Evolutionary conservation across 2,797 vertebrate species (phyloP).

Genomic region (Menidia menidia): DNA sequence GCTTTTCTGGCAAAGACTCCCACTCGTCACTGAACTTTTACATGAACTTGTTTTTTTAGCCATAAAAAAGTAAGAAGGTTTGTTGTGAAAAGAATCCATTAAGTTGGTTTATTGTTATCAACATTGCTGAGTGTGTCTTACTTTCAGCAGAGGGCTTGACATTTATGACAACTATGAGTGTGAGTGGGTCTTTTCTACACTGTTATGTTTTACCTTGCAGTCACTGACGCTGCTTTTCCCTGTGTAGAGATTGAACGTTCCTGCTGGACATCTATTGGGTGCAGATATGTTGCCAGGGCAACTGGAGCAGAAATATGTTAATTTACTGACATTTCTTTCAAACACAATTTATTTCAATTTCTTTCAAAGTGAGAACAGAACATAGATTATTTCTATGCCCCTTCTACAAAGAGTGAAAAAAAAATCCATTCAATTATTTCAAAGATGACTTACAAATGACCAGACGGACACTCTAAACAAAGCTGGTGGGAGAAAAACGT

Average conservation of each 20-base stretch:
- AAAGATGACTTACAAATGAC: conserved; percentile 86
- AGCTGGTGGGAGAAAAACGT: conserved; percentile 78
- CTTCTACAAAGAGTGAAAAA: background rate
- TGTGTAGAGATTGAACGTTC: conserved; percentile 82
- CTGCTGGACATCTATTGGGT: conserved; percentile 80
- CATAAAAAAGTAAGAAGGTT: too few species aligned
- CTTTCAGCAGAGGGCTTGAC: background rate
- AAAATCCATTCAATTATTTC: background rate
- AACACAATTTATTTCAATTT: background rate
- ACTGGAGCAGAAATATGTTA: conserved; percentile 64
- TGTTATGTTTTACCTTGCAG: conserved; percentile 82
- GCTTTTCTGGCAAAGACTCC: too few species aligned
- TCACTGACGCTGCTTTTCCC: conserved; percentile 74
- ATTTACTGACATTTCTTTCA: background rate
- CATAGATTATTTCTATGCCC: background rate
- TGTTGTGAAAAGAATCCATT: too few species aligned
- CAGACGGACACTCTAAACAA: conserved; percentile 85
- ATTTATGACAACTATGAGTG: background rate
- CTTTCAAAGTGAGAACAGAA: background rate
- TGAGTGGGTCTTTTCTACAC: background rate
- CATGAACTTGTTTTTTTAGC: too few species aligned
- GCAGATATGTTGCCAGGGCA: conserved; percentile 81
- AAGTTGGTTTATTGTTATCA: too few species aligned
- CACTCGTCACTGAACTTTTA: too few species aligned
- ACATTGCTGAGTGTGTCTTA: background rate